Evolutionary conservation across 2,797 vertebrate genomes (phyloP).

Genomic region (Pangasius sanitwongsei): DNA sequence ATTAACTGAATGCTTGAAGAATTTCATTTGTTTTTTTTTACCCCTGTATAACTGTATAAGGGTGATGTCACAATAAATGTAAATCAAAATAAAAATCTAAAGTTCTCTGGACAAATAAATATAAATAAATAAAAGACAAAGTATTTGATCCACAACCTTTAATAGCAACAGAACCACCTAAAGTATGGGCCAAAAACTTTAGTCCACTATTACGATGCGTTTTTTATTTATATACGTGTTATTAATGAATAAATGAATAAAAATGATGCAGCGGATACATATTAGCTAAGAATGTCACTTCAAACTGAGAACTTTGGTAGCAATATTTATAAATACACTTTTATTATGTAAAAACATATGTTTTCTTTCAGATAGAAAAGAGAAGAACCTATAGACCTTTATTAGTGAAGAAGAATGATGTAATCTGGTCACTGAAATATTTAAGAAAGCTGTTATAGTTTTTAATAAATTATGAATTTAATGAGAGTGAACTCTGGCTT

Average conservation of each 20-base stretch:
- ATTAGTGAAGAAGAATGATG: background rate
- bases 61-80: background rate
- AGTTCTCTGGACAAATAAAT: background rate
- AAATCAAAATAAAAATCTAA: background rate
- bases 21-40: background rate
- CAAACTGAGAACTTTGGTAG: background rate
- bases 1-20: background rate
- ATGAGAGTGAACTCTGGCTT: background rate
- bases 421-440: background rate
- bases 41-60: background rate
- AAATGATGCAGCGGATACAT: no score
- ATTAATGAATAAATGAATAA: background rate
- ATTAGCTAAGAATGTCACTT: background rate
- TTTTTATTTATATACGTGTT: background rate
- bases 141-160: background rate
- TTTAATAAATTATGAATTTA: background rate
- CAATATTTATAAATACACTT: background rate
- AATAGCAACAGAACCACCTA: background rate
- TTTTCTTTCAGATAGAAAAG: background rate
- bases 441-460: background rate
- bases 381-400: background rate
- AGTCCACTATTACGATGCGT: background rate
- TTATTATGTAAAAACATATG: background rate
- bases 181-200: background rate
- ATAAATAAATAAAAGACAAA: background rate